Evolutionary conservation across 2,113 vertebrate species (phyloP).

Genomic region (Ictalurus furcatus): DNA sequence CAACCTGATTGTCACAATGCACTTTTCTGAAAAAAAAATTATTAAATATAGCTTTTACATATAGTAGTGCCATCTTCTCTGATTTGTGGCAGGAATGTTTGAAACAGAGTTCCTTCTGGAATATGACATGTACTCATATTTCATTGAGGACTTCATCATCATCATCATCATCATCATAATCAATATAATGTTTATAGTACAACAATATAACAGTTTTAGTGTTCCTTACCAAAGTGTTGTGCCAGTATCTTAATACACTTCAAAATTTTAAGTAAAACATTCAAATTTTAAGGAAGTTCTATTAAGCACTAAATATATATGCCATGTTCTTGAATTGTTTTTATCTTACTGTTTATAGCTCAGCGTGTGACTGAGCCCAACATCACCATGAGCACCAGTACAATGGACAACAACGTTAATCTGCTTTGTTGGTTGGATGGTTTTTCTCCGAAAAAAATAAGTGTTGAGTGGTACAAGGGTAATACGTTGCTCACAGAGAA

Average conservation of each 20-base stretch:
- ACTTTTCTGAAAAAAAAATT: background rate
- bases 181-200: no score
- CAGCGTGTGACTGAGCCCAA: conserved; percentile 2
- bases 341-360: conserved; percentile 50
- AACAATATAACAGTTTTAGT: background rate
- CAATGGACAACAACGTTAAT: conserved; percentile 20
- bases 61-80: background rate
- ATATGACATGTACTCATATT: no score
- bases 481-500: rapidly evolving
- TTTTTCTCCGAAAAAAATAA: conserved; percentile 35
- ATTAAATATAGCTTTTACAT: background rate
- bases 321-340: conserved; percentile 3
- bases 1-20: background rate
- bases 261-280: background rate
- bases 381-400: conserved; percentile 54
- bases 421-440: conserved; percentile 64
- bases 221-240: background rate
- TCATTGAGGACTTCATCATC: no score
- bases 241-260: background rate
- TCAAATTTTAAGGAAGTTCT: background rate
- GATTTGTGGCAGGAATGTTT: background rate
- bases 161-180: no score
- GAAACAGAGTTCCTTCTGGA: background rate
- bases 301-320: background rate
- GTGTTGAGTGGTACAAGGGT: conserved; percentile 55